A percentile compares a stretch with the other conserved stretches of the same genome.
Conservation (phyloP, 1,140 invertebrate genomes). For the Ceratosolen solmsi region DNA sequence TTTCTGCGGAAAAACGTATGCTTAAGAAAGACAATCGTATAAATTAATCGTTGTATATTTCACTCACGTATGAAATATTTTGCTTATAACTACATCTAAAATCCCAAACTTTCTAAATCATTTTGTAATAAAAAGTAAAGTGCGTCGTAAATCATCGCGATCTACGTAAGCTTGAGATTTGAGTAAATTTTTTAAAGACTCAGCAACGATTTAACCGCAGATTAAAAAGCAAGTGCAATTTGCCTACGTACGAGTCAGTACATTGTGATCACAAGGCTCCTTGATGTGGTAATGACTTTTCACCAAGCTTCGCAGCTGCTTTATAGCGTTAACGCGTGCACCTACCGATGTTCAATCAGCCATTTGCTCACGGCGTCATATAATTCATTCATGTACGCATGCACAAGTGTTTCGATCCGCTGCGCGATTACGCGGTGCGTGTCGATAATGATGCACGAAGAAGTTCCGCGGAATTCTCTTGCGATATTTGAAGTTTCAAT, state of each 20-base stretch:
- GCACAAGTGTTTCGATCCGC: slow-evolving; percentile 22
- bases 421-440: slow-evolving; percentile 28
- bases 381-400: slow-evolving; percentile 25
- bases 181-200: background rate
- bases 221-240: slow-evolving; percentile 8
- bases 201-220: background rate
- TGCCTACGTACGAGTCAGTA: background rate
- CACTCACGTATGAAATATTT: background rate
- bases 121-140: background rate
- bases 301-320: background rate
- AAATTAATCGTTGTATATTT: background rate
- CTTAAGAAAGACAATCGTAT: background rate
- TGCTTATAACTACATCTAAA: background rate
- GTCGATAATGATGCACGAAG: slow-evolving; percentile 21
- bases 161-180: background rate
- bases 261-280: background rate
- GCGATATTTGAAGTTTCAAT: slow-evolving; percentile 44
- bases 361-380: slow-evolving; percentile 15
- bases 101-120: background rate
- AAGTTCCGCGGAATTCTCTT: background rate
- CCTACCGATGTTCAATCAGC: slow-evolving; percentile 13
- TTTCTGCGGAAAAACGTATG: background rate
- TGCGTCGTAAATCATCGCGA: background rate
- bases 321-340: background rate
- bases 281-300: slow-evolving; percentile 23